Evolutionary conservation across 2,113 vertebrate species (phyloP).

Genomic region (Montifringilla adamsi): DNA sequence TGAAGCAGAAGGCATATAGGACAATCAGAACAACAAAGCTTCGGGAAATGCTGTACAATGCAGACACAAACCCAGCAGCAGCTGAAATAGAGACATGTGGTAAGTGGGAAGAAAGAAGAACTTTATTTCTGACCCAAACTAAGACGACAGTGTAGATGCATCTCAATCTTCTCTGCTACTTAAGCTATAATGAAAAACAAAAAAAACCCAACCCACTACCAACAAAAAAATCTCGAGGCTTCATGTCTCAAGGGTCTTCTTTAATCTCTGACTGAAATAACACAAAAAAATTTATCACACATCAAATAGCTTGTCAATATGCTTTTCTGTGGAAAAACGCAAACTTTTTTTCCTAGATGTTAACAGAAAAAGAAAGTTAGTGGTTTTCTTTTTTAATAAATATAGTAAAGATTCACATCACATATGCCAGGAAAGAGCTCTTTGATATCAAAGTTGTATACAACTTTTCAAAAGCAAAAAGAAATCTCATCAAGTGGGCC

Average conservation of each 20-base stretch:
- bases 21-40: slow-evolving; percentile 79
- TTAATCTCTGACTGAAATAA: neutral
- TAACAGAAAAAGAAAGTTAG: neutral
- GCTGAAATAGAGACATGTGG: slow-evolving; percentile 75
- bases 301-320: neutral
- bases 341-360: neutral
- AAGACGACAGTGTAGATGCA: neutral
- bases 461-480: neutral
- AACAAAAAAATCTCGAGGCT: neutral
- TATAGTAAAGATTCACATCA: neutral
- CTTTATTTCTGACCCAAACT: neutral
- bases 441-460: neutral
- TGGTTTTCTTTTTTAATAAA: neutral
- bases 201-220: neutral
- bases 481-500: neutral
- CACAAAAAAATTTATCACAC: neutral
- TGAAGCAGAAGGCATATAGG: slow-evolving; percentile 89
- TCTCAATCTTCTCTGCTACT: neutral
- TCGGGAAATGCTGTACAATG: slow-evolving; percentile 85
- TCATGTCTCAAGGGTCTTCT: neutral
- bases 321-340: neutral
- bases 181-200: neutral
- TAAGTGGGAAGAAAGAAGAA: neutral
- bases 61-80: slow-evolving; percentile 85
- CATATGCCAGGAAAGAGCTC: neutral